Percentiles rank a stretch among this genome's conserved stretches.
Conservation (phyloP, 2,797 vertebrate species). For the Poeciliopsis gracilis region DNA sequence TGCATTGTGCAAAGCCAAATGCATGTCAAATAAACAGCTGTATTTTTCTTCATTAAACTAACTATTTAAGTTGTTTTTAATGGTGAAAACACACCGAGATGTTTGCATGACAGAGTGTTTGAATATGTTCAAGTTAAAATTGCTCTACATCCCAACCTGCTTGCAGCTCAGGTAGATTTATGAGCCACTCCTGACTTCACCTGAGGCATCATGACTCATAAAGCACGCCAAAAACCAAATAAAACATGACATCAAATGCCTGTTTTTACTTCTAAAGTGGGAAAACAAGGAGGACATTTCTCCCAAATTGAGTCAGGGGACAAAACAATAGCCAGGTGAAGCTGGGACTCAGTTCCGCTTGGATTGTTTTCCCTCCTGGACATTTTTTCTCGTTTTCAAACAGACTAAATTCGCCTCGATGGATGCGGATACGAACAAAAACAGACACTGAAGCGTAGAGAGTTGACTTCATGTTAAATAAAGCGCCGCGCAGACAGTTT, state of each 20-base stretch:
- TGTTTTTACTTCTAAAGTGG: not conserved
- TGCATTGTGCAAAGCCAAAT: conserved; percentile 58
- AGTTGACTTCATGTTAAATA: not conserved
- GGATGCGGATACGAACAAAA: not conserved
- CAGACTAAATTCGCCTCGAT: conserved; percentile 19
- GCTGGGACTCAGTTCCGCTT: conserved; percentile 54
- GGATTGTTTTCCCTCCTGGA: conserved; percentile 27
- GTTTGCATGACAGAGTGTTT: not conserved
- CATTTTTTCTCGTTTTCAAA: not conserved
- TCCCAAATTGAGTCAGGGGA: not conserved
- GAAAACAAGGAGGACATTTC: not conserved
- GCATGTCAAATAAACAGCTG: conserved; percentile 54
- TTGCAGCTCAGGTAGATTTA: conserved; percentile 28
- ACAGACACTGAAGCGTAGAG: fast-evolving
- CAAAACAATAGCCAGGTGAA: conserved; percentile 61
- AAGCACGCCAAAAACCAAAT: not conserved
- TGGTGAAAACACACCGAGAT: not conserved
- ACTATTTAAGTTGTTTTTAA: conserved; percentile 2
- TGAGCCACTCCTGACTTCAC: conserved; percentile 64
- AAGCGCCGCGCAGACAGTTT: not conserved
- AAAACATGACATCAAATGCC: not conserved
- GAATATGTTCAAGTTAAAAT: conserved; percentile 26
- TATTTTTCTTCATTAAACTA: not conserved
- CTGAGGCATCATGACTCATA: conserved; percentile 56
- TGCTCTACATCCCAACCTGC: conserved; percentile 46